phyloP scores from a whole-genome alignment of 2,113 vertebrate species.

The Nesogale talazaci region DNA sequence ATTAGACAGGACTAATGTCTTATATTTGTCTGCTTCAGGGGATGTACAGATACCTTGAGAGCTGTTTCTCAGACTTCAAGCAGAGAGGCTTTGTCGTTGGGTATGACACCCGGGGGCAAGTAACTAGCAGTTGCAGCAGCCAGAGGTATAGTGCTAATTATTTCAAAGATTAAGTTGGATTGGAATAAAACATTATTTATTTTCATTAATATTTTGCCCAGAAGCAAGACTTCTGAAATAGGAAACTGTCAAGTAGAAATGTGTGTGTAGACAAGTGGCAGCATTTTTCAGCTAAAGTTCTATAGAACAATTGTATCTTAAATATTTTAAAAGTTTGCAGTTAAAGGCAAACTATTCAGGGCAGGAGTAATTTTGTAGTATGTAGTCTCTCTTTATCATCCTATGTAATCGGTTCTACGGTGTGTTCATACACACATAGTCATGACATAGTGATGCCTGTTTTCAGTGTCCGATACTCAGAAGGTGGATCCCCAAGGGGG shows the following conservation, averaged over 20 bases:
- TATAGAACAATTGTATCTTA: constrained; percentile 40
- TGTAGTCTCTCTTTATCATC: neutral
- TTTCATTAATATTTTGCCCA: neutral
- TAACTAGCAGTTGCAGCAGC: constrained; percentile 95
- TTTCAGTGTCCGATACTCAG: neutral
- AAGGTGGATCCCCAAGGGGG: neutral
- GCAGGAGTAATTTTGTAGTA: constrained; percentile 12
- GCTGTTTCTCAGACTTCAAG: constrained; percentile 90
- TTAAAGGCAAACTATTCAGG: neutral
- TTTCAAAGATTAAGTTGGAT: constrained; percentile 66
- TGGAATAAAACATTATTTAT: constrained; percentile 28
- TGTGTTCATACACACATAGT: constrained; percentile 38
- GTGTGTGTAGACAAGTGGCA: constrained; percentile 17
- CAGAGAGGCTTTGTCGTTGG: constrained; percentile 95
- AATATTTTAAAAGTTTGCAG: constrained; percentile 38
- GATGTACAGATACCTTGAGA: constrained; percentile 92
- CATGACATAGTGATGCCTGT: constrained; percentile 32
- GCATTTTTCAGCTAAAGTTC: constrained; percentile 50
- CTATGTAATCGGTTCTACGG: constrained; percentile 21
- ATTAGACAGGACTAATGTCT: constrained; percentile 56
- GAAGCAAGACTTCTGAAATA: constrained; percentile 40
- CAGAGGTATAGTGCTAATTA: constrained; percentile 88
- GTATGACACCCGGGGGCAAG: constrained; percentile 95
- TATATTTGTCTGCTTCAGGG: constrained; percentile 87
- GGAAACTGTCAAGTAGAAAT: constrained; percentile 52